Conservation (phyloP, 2,113 vertebrate genomes). For the Narcine bancroftii region DNA sequence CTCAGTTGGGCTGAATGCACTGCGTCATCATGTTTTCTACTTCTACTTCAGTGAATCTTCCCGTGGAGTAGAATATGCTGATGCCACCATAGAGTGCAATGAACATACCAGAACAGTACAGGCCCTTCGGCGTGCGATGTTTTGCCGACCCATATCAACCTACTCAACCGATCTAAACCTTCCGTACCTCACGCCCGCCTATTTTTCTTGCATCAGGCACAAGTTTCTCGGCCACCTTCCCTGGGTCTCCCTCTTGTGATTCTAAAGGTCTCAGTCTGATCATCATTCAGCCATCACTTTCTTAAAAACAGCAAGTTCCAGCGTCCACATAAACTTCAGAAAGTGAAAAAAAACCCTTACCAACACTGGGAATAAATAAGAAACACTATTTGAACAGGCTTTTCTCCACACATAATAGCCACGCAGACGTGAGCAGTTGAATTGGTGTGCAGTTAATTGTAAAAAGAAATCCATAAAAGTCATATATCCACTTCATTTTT, state of each 20-base stretch:
- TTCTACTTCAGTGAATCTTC: too few relatives aligned
- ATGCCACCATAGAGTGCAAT: too few relatives aligned
- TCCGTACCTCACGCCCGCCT: too few relatives aligned
- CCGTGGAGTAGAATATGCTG: too few relatives aligned
- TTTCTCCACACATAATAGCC: neutral
- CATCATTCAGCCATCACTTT: neutral
- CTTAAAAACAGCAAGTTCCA: neutral
- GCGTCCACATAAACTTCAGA: neutral
- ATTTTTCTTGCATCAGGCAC: too few relatives aligned
- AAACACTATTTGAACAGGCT: neutral
- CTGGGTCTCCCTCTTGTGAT: neutral
- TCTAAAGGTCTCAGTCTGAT: neutral
- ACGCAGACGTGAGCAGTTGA: neutral
- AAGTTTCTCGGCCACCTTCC: neutral
- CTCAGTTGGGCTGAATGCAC: too few relatives aligned
- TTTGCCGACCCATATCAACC: too few relatives aligned
- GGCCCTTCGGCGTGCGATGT: too few relatives aligned
- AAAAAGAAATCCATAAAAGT: neutral
- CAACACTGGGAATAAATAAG: neutral
- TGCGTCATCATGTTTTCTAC: too few relatives aligned
- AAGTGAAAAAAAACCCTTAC: neutral
- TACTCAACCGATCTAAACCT: too few relatives aligned
- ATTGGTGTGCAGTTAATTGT: conserved; percentile 5
- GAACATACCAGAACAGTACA: too few relatives aligned
- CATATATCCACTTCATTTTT: conserved; percentile 15